Base-by-base conservation (phyloP, 1,140 invertebrate genomes). In the Gerris buenoi region DNA sequence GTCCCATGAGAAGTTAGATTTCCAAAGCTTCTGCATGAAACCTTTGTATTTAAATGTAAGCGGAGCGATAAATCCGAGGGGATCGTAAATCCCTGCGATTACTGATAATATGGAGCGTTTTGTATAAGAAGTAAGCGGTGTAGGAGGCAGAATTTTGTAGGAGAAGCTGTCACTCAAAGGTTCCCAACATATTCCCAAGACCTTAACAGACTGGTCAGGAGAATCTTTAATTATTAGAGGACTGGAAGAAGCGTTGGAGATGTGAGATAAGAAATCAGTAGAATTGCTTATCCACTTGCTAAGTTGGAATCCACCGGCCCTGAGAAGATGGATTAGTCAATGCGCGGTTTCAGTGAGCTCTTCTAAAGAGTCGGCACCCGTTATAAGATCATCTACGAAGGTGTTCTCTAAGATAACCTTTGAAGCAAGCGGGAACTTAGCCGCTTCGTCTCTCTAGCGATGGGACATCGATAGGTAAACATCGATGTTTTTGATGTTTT, bases 341-440 rank as follows among this genome's bases (percentile, higher is more conserved):
- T 33, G 14, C 14, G 65, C 67, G 18, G 71, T 14, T 46, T 67
- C 25, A n/a, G 67, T n/a, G 23, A 71, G 72, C 33, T 66, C 66
- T 60, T 68, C 29, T 46, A 68, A 63, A 28, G 22, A 27, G 15
- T 67, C 67, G 14, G 71, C 70, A 26, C 78, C 77, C 25, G 74
- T 72, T 1, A 80, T 65, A 25, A 77, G 65, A 71, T 82, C 78
- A 67, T 82, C 79, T 2, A 79, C 74, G 68, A 79, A 82, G 65
- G 77, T 77, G 68, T 77, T 74, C 25, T 69, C 71, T 29, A 46
- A 23, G 23, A 78, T 73, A n/a, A 73, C 68, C 27, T 71, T 63
- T 63, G 69, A 58, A 33, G 70, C 73, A 13, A 57, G 46, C 27
- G 75, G 71, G 71, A 68, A 75, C 0, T 64, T 63, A 1, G 61